Conservation (phyloP, 2,113 vertebrate species). For the Herpailurus yagouaroundi region DNA sequence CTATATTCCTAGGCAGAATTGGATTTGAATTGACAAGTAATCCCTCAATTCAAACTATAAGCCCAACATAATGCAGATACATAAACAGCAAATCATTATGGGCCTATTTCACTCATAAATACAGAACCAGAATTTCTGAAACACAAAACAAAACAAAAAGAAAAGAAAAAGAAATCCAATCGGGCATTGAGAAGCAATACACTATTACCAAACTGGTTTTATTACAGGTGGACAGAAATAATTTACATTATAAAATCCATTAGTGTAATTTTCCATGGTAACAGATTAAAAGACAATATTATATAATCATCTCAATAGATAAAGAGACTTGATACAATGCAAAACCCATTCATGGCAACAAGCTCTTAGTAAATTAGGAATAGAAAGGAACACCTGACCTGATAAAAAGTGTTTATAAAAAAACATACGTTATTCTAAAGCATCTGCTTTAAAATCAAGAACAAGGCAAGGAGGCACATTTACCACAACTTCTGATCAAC, state of each 20-base stretch:
- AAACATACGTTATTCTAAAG: background rate
- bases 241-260: background rate
- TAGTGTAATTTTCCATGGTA: slow-evolving; percentile 1
- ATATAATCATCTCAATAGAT: background rate
- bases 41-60: background rate
- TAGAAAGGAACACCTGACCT: background rate
- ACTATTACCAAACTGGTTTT: background rate
- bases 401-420: background rate
- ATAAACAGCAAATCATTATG: background rate
- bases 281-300: background rate
- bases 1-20: background rate
- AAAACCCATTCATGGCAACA: background rate
- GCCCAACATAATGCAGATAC: background rate
- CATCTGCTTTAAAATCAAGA: slow-evolving; percentile 39
- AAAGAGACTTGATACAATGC: background rate
- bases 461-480: background rate
- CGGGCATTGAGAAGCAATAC: background rate
- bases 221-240: background rate
- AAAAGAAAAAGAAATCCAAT: background rate
- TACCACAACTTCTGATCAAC: background rate
- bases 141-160: background rate
- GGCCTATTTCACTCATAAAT: background rate
- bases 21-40: background rate
- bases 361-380: background rate
- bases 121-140: background rate